phyloP scores from a whole-genome alignment of 30 jellyfish, hydroid and myxozoan genomes.

The Aurelia sp. region DNA sequence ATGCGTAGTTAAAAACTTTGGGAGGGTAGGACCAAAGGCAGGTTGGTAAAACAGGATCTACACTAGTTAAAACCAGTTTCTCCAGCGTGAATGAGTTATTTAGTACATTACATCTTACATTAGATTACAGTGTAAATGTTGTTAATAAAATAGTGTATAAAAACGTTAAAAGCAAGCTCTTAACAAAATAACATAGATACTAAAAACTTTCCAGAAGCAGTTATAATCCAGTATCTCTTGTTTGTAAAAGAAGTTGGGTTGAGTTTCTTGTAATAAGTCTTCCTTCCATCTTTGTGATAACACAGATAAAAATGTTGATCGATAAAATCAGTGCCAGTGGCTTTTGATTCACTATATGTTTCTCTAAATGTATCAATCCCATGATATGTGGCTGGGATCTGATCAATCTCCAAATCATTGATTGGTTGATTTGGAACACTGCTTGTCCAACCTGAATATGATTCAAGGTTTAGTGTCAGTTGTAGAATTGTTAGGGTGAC shows the following conservation, averaged over 20 bases:
- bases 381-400: conserved; percentile 89
- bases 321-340: conserved; percentile 86
- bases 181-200: conserved; percentile 90
- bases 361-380: conserved; percentile 87
- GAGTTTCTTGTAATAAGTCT: conserved; percentile 88
- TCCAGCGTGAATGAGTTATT: too few species aligned
- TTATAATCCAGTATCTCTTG: conserved; percentile 88
- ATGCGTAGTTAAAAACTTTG: too few species aligned
- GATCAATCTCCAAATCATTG: conserved; percentile 65
- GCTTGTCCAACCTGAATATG: conserved; percentile 67
- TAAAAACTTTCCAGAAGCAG: conserved; percentile 90
- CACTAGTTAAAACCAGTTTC: too few species aligned
- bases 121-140: too few species aligned
- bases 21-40: too few species aligned
- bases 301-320: conserved; percentile 94
- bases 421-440: conserved; percentile 13
- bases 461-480: conserved; percentile 25
- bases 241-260: conserved; percentile 84
- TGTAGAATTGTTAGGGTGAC: conserved; percentile 1
- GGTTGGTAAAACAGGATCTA: too few species aligned
- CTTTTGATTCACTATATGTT: conserved; percentile 73
- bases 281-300: conserved; percentile 90
- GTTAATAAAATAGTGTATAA: too few species aligned
- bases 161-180: too few species aligned
- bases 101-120: too few species aligned